phyloP scores from a whole-genome alignment of 2,888 invertebrate genomes.

The Pristionchus exspectatus region DNA sequence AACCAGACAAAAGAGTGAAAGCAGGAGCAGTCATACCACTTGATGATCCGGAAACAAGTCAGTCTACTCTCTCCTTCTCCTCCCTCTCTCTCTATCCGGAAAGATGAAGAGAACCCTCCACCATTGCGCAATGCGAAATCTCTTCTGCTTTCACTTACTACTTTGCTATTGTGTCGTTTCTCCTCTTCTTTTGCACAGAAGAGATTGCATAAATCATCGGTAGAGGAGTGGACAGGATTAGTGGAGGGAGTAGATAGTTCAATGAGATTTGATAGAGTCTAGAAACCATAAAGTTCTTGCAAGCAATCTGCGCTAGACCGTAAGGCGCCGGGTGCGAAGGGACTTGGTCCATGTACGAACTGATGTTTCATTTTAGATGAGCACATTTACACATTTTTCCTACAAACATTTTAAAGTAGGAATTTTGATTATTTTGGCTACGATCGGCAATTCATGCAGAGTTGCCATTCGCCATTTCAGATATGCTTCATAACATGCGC shows the following conservation, averaged over 20 bases:
- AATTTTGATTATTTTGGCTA: too few species aligned
- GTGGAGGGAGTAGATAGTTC: not conserved
- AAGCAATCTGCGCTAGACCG: not conserved
- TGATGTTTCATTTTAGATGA: not conserved
- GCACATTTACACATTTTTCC: too few species aligned
- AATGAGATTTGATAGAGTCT: constrained; percentile 30
- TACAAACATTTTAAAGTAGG: too few species aligned
- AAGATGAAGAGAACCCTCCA: not conserved
- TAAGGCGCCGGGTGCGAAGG: not conserved
- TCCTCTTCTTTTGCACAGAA: not conserved
- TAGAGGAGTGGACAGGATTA: not conserved
- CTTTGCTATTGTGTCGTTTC: not conserved
- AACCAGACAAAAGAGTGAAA: constrained; percentile 16
- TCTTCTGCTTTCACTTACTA: constrained; percentile 16
- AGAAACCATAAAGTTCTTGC: constrained; percentile 48
- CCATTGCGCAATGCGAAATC: constrained; percentile 38
- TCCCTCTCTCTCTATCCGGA: constrained; percentile 46
- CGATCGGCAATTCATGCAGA: too few species aligned
- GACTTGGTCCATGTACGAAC: not conserved
- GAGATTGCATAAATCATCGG: constrained; percentile 27
- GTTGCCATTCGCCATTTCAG: too few species aligned
- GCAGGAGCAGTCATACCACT: not conserved
- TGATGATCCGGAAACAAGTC: constrained; percentile 52
- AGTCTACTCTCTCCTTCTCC: constrained; percentile 54
- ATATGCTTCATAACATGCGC: too few species aligned